Evolutionary conservation across 2,888 invertebrate genomes (phyloP), one percentile per base, ranked within the genome.

Genomic region (Caenorhabditis sulstoni): DNA sequence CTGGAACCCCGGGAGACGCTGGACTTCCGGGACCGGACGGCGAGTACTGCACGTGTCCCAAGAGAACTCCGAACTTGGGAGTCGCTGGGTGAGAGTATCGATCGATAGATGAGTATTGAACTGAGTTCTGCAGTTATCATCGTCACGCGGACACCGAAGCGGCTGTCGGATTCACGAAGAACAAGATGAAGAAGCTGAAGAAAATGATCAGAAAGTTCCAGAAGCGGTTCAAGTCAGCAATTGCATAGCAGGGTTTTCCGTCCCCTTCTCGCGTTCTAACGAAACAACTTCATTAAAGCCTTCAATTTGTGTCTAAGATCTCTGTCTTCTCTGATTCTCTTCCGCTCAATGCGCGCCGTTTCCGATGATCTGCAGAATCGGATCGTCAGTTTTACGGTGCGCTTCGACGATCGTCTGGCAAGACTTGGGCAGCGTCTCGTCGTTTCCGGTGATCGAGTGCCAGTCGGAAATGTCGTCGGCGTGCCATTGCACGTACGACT

Each of bases 401-500:
- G 37, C 41, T 47, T 64, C 62, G 11, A 64, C 79, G 47, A 82
- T 50, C 23, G 61, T 39, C 16, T 70, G 65, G 29, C 82, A 82
- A 5, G 76, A 45, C 37, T 71, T 73, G 7, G 82, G 82, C 8
- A 82, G 64, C 16, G 77, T 64, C 18, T 74, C 66, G 14, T 80
- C 82, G 22, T 77, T 80, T 39, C 84, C 87, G 35, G 86, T 83
- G 37, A 86, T 70, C 20, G 87, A 61, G 71, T 88, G 88, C 88
- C 88, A 88, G 58, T 88, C 87, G 39, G 83, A 81, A 18, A 87
- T 81, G 52, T 87, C 87, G 44, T 76, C 79, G 3, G 89, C 88
- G 53, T 89, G 89, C 87, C 88, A 90, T 78, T 87, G 81, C 11
- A 89, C 84, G 62, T 86, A 85, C 1, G 85, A 64, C 39, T 83